A percentile compares a stretch with the other conserved stretches of the same genome.
These are phyloP conservation scores for Antedon mediterranea DNA, from an alignment of 53 echinoderm and acorn worm species.

Conservation along the genomic window DNA sequence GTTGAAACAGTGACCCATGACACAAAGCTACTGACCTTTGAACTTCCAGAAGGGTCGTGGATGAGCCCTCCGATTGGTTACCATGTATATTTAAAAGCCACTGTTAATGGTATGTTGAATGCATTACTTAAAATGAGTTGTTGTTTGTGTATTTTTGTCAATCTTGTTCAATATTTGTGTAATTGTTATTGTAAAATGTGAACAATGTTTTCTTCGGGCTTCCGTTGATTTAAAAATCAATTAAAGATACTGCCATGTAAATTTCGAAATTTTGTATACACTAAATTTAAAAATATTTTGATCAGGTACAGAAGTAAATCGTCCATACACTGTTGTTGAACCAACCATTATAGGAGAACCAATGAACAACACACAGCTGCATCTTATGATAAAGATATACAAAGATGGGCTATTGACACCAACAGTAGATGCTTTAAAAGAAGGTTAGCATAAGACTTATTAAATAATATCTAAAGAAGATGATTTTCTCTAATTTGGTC, in stretches of 20 bases:
- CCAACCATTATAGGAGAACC: slow-evolving; percentile 6
- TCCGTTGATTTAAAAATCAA: too few species aligned
- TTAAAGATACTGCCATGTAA: too few species aligned
- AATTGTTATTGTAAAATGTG: too few species aligned
- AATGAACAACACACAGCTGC: slow-evolving; percentile 7
- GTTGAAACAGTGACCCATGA: slow-evolving; percentile 46
- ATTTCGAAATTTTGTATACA: too few species aligned
- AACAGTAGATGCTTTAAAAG: slow-evolving; percentile 28
- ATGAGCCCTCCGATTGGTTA: slow-evolving; percentile 64
- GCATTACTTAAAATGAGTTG: too few species aligned
- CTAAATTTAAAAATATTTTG: too few species aligned
- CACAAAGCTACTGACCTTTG: slow-evolving; percentile 60
- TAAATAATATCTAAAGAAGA: too few species aligned
- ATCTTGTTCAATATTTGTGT: too few species aligned
- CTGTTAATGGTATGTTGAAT: slow-evolving; percentile 57
- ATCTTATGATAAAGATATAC: slow-evolving; percentile 83
- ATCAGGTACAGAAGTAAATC: slow-evolving; percentile 26
- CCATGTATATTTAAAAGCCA: slow-evolving; percentile 57
- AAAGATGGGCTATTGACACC: slow-evolving; percentile 49
- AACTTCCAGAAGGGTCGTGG: slow-evolving; percentile 53
- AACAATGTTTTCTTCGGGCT: neutral
- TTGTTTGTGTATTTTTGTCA: too few species aligned
- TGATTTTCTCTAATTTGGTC: too few species aligned
- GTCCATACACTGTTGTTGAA: slow-evolving; percentile 56
- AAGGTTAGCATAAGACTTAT: slow-evolving; percentile 40